Base-by-base conservation (phyloP, 1,140 invertebrate species). In the Drosophila sproati region DNA sequence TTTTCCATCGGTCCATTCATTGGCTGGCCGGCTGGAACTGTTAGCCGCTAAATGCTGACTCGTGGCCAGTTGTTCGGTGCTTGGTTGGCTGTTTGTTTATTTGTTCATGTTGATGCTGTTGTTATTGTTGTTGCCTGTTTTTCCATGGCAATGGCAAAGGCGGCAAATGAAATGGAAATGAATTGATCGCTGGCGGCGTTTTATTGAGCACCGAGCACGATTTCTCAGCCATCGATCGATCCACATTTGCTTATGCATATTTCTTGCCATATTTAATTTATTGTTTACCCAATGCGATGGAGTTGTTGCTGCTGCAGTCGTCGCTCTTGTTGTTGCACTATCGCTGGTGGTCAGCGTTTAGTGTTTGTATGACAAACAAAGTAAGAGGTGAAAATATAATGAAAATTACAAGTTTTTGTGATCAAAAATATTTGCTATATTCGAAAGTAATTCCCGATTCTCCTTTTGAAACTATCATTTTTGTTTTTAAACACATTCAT, bases 121-220 rank as follows among this genome's bases (percentile, higher is more conserved):
- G 31, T 31, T 60, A 37, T 51, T 59, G 45, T 29, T 61, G 43
- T 29, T 37, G 43, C 5, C 41, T 12, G 51, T 32, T 48, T 67
- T 76, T 76, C 68, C 73, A 71, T 76, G 61, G 73, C 68, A 76
- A 73, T 73, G 69, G 61, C 54, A 72, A 48, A 31, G 62, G 54
- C 79, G 72, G 78, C 71, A 76, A 85, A 78, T 70, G 77, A 82
- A 87, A 80, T 88, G 83, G 73, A 87, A 87, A 87, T 87, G 73
- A 79, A 77, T 76, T 64, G 69, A 76, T 59, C 73, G 73, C 77
- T 61, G 45, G 52, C 77, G 77, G 77, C 77, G 60, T 79, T 79
- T 79, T 79, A 79, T 79, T 79, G 61, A 50, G 73, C 80, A 82
- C 80, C 66, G 55, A 45, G 72, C 80, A 82, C 80, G 80, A 82